Evolutionary conservation across 2,888 invertebrate genomes (phyloP).

Genomic region (Thymelicus sylvestris): DNA sequence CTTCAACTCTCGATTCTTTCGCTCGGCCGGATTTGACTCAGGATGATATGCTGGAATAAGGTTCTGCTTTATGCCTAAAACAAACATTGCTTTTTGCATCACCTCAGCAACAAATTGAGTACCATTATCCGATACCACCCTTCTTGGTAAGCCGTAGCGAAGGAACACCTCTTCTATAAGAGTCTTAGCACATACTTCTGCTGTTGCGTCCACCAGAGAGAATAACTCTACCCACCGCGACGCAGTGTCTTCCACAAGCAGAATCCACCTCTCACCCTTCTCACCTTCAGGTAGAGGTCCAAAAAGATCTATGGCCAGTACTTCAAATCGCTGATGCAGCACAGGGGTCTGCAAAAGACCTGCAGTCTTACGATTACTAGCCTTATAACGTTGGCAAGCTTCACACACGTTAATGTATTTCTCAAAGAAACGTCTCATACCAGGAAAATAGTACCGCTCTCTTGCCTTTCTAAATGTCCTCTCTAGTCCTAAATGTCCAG

Average conservation of each 20-base stretch:
- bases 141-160: conserved; percentile 42
- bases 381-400: conserved; percentile 41
- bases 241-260: conserved; percentile 42
- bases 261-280: conserved; percentile 39
- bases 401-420: conserved; percentile 37
- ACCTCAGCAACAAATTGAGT: conserved; percentile 42
- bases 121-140: conserved; percentile 43
- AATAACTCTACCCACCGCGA: conserved; percentile 42
- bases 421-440: conserved; percentile 25
- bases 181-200: conserved; percentile 37
- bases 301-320: conserved; percentile 44
- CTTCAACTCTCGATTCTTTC: conserved; percentile 51
- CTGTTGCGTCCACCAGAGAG: conserved; percentile 38
- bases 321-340: conserved; percentile 40
- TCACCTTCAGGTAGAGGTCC: conserved; percentile 41
- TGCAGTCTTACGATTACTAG: conserved; percentile 42
- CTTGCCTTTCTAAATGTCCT: background rate
- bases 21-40: conserved; percentile 53
- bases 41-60: conserved; percentile 53
- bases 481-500: background rate
- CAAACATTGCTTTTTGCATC: conserved; percentile 41
- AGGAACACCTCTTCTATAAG: conserved; percentile 40
- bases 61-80: conserved; percentile 38
- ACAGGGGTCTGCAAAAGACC: conserved; percentile 41
- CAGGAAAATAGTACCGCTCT: conserved; percentile 19